Base-by-base conservation (phyloP, 2,888 invertebrate species). In the Sicus ferrugineus region DNA sequence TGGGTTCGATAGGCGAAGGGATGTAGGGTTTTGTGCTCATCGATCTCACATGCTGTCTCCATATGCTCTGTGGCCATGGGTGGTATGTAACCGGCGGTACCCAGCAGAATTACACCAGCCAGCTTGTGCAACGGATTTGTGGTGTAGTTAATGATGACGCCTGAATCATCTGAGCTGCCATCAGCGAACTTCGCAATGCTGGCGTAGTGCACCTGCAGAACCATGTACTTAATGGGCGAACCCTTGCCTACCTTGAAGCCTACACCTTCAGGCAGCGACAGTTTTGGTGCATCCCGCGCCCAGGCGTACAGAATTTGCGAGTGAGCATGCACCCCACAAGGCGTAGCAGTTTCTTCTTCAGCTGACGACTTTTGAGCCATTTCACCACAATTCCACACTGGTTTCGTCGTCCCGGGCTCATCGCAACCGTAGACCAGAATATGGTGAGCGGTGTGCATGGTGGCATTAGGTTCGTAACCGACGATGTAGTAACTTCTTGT, bases 1-100 rank as follows among this genome's bases (percentile, higher is more conserved):
- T 99, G 98, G 0, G 94, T 94, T 73, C 98, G 89, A 86, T 94
- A 98, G 0, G 97, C 97, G 86, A 99, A 96, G 0, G 98, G 99
- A 87, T 97, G 91, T 62, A 99, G 90, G 4, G 89, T 89, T 83
- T 96, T 94, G 67, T 93, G 88, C 81, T 95, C 94, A 2, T 86
- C 86, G 59, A 96, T 89, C 68, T 87, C 87, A 85, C 98, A 99
- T 0, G 95, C 92, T 0, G 95, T 90, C 86, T 99, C 98, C 94
- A 99, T 94, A 78, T 94, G 90, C 73, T 93, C 95, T 0, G 89
- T 86, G 7, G 86, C 84, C 74, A 88, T 87, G 0, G 94, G 89
- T 0, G 90, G 89, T 73, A 98, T 93, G 16, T 82, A 78, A 1
- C 98, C 98, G 46, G 91, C 90, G 0, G 97, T 97, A 1, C 95